Evolutionary conservation across 2,113 vertebrate genomes (phyloP), one percentile per base, ranked within the genome.

Genomic region (Misgurnus mizolepis): DNA sequence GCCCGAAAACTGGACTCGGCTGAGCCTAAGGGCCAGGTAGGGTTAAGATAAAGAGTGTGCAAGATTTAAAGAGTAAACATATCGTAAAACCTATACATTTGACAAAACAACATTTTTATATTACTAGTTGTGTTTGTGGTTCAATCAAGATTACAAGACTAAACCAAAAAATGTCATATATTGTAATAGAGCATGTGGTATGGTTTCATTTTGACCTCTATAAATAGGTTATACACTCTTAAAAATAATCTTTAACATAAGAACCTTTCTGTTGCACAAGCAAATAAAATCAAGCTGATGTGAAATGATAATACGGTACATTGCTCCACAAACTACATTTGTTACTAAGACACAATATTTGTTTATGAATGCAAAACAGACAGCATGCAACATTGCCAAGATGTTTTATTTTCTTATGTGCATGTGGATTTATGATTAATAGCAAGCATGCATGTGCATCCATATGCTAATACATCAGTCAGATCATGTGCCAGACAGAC

Each of bases 1-100:
- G 81, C 80, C 58, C n/a, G 80, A 84, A 80, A 83, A 82, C 80
- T 87, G 85, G 79, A 75, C 80, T 84, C 58, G 18, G 43, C 78
- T 84, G 82, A 82, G 67, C 74, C 76, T 43, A 77, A 79, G 83
- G 87, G 85, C 83, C 86, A 81, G 64, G 80, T 65, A 65, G 41
- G 18, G 40, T 41, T 50, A 56, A 22, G 53, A 12, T 43, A 22
- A 47, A 77, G 67, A 22, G 8, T 39, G 34, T 14, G 49, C 18
- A 67, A 67, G 17, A 65, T 76, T 10, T 76, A 12, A 22, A 76
- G 41, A 55, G 61, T 14, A 34, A 75, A 62, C 14, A 62, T 75
- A 22, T 45, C 3, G 34, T 11, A n/a, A n/a, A 22, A 47, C 45
- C 27, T 71, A 39, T 55, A 3, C 5, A 3, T 27, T 61, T 4